Conservation (phyloP, 2,797 vertebrate genomes). For the Numenius phaeopus region DNA sequence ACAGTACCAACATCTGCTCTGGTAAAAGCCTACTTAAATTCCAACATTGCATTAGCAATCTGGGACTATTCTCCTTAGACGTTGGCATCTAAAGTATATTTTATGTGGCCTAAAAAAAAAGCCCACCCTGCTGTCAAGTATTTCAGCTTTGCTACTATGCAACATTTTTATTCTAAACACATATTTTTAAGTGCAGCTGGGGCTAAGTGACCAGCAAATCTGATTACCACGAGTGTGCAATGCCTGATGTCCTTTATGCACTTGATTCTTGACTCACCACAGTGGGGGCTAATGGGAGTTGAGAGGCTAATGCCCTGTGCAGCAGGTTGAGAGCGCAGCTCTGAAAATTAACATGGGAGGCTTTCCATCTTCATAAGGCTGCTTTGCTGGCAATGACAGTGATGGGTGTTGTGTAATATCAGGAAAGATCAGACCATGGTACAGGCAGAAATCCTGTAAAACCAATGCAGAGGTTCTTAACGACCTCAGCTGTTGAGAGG, state of each 20-base stretch:
- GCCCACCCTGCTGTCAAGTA: not conserved
- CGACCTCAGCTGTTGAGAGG: not conserved
- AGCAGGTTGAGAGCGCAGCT: not conserved
- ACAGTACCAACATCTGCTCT: not conserved
- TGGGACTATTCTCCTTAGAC: not conserved
- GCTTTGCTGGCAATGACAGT: not conserved
- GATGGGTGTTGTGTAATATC: not conserved
- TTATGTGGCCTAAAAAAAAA: not conserved
- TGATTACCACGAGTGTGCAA: not conserved
- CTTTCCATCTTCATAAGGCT: slow-evolving; percentile 29
- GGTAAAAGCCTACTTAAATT: slow-evolving; percentile 13
- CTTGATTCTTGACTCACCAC: slow-evolving; percentile 41
- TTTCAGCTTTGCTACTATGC: not conserved
- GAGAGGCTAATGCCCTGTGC: slow-evolving; percentile 5
- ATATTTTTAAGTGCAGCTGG: slow-evolving; percentile 22
- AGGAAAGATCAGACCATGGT: not conserved
- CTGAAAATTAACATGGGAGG: slow-evolving; percentile 15
- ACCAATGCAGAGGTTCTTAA: not conserved
- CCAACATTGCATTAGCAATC: not conserved
- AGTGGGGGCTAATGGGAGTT: slow-evolving; percentile 34
- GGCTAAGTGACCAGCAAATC: slow-evolving; percentile 48
- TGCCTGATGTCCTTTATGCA: slow-evolving; percentile 15
- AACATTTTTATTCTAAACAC: slow-evolving; percentile 42
- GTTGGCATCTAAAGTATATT: not conserved
- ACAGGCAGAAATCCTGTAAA: not conserved